A percentile compares a stretch with the other conserved stretches of the same genome.
Evolutionary conservation across 2,888 invertebrate genomes (phyloP).

Genomic region (Chloroclysta siterata): DNA sequence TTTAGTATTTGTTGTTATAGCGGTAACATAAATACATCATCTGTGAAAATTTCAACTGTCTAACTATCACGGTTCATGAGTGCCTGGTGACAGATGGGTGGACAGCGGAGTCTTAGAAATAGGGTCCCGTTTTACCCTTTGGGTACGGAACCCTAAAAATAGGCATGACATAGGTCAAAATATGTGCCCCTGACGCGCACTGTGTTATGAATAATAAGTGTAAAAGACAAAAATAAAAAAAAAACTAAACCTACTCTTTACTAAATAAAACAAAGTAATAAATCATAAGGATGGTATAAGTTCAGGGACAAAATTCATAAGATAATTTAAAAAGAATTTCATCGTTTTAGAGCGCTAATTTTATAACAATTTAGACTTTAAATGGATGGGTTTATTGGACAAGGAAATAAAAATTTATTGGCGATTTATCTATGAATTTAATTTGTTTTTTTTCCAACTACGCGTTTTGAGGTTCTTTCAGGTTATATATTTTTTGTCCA

Average conservation of each 20-base stretch:
- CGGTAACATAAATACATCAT: too few species aligned
- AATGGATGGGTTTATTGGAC: slow-evolving; percentile 13
- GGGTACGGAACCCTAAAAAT: too few species aligned
- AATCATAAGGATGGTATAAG: not conserved
- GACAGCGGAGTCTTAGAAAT: too few species aligned
- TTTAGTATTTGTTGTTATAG: too few species aligned
- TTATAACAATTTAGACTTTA: slow-evolving; percentile 5
- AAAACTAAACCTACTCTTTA: not conserved
- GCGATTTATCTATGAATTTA: slow-evolving; percentile 18
- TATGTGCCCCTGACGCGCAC: too few species aligned
- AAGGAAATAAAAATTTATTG: slow-evolving; percentile 21
- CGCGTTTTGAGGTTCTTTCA: slow-evolving; percentile 2
- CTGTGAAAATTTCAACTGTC: too few species aligned
- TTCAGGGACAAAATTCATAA: slow-evolving; percentile 2
- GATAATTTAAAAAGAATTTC: not conserved
- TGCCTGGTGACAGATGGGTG: too few species aligned
- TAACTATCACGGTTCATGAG: too few species aligned
- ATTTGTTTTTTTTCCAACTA: slow-evolving; percentile 1
- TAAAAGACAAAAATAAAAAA: not conserved
- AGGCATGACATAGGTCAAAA: too few species aligned
- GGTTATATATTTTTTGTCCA: slow-evolving; percentile 1
- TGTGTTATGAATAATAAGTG: not conserved
- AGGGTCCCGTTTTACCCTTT: too few species aligned
- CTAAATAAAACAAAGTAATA: not conserved
- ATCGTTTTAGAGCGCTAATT: not conserved